Evolutionary conservation across 2,888 invertebrate genomes (phyloP).

Genomic region (Dorcus parallelipipedus): DNA sequence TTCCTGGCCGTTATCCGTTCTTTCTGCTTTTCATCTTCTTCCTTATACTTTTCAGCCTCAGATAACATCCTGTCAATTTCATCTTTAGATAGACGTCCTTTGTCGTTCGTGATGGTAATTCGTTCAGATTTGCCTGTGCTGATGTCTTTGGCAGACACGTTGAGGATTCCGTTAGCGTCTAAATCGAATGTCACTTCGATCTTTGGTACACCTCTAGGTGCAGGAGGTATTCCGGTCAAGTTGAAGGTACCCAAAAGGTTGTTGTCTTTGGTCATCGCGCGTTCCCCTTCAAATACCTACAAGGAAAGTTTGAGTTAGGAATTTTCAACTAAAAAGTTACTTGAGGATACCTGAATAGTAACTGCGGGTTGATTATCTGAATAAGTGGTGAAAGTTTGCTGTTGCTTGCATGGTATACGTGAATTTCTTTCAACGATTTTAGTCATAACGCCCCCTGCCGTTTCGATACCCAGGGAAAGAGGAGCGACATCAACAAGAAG

Average conservation of each 20-base stretch:
- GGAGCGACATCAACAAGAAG: constrained; percentile 79
- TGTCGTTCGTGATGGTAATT: constrained; percentile 85
- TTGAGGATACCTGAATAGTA: constrained; percentile 63
- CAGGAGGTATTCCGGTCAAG: constrained; percentile 78
- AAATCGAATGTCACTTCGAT: constrained; percentile 80
- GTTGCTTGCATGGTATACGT: constrained; percentile 75
- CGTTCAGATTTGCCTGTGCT: constrained; percentile 73
- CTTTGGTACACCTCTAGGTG: constrained; percentile 77
- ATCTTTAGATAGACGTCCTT: constrained; percentile 78
- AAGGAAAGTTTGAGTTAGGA: constrained; percentile 8
- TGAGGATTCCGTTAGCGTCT: constrained; percentile 85
- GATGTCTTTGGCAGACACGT: constrained; percentile 73
- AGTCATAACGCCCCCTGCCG: constrained; percentile 82
- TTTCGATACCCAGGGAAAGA: constrained; percentile 76
- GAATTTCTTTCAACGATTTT: constrained; percentile 80
- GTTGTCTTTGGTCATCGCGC: constrained; percentile 89
- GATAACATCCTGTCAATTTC: constrained; percentile 83
- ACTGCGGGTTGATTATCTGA: constrained; percentile 90
- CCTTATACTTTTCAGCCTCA: constrained; percentile 75
- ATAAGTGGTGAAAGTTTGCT: constrained; percentile 83
- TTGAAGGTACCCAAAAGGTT: constrained; percentile 81
- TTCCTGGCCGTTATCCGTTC: constrained; percentile 70
- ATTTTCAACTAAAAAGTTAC: background rate
- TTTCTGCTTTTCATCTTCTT: constrained; percentile 69
- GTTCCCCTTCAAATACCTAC: constrained; percentile 78